Evolutionary conservation across 2,113 vertebrate genomes (phyloP).

Genomic region (Epinephelus moara): DNA sequence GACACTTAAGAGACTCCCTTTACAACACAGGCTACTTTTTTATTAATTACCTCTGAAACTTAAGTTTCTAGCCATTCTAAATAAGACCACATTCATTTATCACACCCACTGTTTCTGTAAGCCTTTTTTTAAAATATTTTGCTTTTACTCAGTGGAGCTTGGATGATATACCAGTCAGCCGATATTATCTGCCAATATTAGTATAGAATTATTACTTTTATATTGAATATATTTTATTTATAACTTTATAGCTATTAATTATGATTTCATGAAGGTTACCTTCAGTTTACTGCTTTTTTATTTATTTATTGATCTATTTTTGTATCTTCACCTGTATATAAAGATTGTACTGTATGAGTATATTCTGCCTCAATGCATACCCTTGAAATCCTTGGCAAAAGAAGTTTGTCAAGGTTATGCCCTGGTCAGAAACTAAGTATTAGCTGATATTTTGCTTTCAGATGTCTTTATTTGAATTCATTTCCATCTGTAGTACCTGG

Average conservation of each 20-base stretch:
- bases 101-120: constrained; percentile 43
- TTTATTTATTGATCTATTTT: no score
- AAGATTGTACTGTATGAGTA: not conserved
- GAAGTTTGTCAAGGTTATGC: not conserved
- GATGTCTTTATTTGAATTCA: not conserved
- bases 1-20: constrained; percentile 76
- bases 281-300: not conserved
- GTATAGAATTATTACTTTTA: no score
- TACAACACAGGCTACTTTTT: constrained; percentile 63
- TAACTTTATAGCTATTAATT: not conserved
- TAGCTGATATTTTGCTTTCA: not conserved
- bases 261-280: not conserved
- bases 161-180: not conserved
- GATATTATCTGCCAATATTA: not conserved
- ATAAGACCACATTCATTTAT: constrained; percentile 72
- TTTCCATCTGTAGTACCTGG: not conserved
- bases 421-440: not conserved
- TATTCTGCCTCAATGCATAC: not conserved
- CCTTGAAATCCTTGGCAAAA: not conserved
- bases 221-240: not conserved
- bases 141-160: not conserved
- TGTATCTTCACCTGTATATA: not conserved
- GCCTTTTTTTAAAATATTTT: constrained; percentile 27
- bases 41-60: constrained; percentile 79
- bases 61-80: constrained; percentile 69